Evolutionary conservation across 2,888 invertebrate species (phyloP).

Genomic region (Melanchra persicariae): DNA sequence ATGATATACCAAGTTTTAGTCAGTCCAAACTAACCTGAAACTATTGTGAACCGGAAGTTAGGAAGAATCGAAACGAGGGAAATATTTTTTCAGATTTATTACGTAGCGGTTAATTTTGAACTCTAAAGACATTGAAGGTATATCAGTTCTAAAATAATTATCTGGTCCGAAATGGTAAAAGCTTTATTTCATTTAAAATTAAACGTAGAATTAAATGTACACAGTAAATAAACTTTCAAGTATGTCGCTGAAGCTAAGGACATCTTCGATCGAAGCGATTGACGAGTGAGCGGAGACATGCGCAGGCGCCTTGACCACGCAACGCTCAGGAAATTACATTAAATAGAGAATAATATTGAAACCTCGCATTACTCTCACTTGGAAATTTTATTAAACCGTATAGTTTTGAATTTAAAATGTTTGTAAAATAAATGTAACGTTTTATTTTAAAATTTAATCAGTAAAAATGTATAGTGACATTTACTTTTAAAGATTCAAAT

Average conservation of each 20-base stretch:
- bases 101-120: too few species aligned
- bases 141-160: background rate
- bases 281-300: conserved; percentile 70
- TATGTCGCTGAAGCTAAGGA: conserved; percentile 48
- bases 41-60: background rate
- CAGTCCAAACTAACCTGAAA: background rate
- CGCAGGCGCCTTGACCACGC: conserved; percentile 66
- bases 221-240: conserved; percentile 53
- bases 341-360: conserved; percentile 55
- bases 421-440: background rate
- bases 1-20: background rate
- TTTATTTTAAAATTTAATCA: conserved; percentile 15
- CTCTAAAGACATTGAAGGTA: background rate
- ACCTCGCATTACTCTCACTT: conserved; percentile 12
- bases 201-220: conserved; percentile 28
- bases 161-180: background rate
- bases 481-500: conserved; percentile 35
- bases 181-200: conserved; percentile 27
- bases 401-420: background rate
- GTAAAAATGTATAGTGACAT: conserved; percentile 14
- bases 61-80: background rate
- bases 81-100: background rate
- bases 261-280: conserved; percentile 60
- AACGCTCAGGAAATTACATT: conserved; percentile 55
- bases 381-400: conserved; percentile 1